Evolutionary conservation across 2,888 invertebrate species (phyloP).

Genomic region (Acronicta leporina): DNA sequence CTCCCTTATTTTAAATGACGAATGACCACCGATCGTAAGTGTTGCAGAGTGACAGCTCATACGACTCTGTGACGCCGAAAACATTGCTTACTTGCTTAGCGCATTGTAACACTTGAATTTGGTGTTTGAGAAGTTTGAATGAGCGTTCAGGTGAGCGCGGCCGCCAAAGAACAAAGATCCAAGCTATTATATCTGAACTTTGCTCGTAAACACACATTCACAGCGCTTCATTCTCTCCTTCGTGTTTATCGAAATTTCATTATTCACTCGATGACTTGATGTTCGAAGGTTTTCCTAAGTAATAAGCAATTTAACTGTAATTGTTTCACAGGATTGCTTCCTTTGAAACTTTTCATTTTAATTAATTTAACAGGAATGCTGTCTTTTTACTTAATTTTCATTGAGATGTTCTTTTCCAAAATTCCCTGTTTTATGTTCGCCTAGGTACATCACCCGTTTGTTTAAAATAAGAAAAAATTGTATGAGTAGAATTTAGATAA

Average conservation of each 20-base stretch:
- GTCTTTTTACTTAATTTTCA: too few relatives aligned
- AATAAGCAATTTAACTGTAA: constrained; percentile 8
- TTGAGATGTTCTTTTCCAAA: too few relatives aligned
- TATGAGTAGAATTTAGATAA: too few relatives aligned
- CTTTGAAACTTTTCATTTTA: neutral
- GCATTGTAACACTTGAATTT: constrained; percentile 1
- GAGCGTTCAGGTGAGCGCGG: constrained; percentile 17
- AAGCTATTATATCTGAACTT: constrained; percentile 22
- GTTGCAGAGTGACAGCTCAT: neutral
- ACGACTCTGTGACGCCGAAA: neutral
- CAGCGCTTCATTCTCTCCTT: constrained; percentile 4
- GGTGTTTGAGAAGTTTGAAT: constrained; percentile 8
- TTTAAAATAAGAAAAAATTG: too few relatives aligned
- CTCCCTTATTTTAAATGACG: neutral
- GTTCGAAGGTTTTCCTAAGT: neutral
- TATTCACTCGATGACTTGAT: constrained; percentile 17
- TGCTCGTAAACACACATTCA: constrained; percentile 15
- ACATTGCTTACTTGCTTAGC: neutral
- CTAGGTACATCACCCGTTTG: too few relatives aligned
- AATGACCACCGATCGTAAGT: neutral
- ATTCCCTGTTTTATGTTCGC: too few relatives aligned
- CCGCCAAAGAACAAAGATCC: constrained; percentile 13
- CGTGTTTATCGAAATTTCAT: constrained; percentile 20
- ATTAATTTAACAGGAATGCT: too few relatives aligned
- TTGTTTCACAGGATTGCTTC: constrained; percentile 2